Percentiles rank a stretch among this genome's conserved stretches.
Evolutionary conservation across 2,888 invertebrate species (phyloP).

Genomic region (Lydus trimaculatus): DNA sequence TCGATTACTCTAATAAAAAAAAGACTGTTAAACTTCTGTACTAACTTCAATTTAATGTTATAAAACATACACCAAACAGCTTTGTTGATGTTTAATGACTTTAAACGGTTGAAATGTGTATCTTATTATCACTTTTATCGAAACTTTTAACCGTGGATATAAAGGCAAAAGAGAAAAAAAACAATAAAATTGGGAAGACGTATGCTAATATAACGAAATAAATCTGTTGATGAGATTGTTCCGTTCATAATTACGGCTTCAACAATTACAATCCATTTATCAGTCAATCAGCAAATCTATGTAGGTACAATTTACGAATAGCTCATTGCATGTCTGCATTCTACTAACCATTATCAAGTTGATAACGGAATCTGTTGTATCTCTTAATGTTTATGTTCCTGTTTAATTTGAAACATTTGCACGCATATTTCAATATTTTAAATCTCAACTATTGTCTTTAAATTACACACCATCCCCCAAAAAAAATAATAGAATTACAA

Average conservation of each 20-base stretch:
- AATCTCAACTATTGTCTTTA: neutral
- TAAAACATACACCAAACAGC: neutral
- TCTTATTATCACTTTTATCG: too few relatives aligned
- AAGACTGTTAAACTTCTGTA: neutral
- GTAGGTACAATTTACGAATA: neutral
- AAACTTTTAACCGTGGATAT: neutral
- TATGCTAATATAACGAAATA: neutral
- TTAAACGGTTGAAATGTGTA: too few relatives aligned
- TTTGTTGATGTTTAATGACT: too few relatives aligned
- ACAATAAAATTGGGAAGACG: too few relatives aligned
- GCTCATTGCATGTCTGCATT: neutral
- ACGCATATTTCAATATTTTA: neutral
- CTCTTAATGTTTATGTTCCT: neutral
- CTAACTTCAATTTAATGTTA: neutral
- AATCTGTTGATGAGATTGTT: neutral
- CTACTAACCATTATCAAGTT: constrained; percentile 1
- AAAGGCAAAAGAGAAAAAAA: neutral
- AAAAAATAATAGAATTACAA: neutral
- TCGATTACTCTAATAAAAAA: neutral
- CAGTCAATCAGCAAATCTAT: neutral
- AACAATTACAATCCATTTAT: neutral
- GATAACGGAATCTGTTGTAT: neutral
- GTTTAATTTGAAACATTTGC: neutral
- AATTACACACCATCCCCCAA: neutral
- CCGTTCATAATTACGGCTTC: neutral